phyloP scores from a whole-genome alignment of 2,797 vertebrate species.

The Manis crassicaudata region DNA sequence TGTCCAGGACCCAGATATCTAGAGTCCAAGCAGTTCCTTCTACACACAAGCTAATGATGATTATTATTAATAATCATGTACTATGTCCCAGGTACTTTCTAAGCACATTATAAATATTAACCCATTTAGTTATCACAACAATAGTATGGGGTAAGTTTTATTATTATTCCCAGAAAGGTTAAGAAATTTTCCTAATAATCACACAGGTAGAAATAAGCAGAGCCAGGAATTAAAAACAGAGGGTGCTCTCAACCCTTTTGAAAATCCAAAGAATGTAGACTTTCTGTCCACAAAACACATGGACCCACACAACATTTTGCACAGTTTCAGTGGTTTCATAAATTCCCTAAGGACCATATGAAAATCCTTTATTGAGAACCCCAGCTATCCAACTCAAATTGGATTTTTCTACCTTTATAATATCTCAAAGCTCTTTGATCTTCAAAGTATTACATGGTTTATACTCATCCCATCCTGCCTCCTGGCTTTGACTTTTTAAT shows the following conservation, averaged over 20 bases:
- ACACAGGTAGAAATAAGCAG: not conserved
- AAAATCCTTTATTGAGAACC: not conserved
- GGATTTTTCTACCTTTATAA: not conserved
- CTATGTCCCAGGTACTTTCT: not conserved
- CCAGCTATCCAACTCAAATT: not conserved
- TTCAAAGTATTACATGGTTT: not conserved
- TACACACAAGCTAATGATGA: not conserved
- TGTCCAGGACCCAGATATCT: not conserved
- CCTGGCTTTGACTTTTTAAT: conserved; percentile 65
- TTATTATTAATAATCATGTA: not conserved
- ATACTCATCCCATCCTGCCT: conserved; percentile 62
- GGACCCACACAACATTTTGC: not conserved
- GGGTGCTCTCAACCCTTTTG: not conserved
- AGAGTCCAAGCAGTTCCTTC: not conserved
- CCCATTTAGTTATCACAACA: not conserved
- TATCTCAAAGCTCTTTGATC: conserved; percentile 44
- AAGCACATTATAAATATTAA: not conserved
- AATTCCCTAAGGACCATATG: not conserved
- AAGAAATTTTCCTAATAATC: not conserved
- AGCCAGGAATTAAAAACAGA: not conserved
- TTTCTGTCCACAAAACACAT: not conserved
- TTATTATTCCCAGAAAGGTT: not conserved
- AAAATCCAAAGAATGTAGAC: not conserved
- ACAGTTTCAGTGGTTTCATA: not conserved
- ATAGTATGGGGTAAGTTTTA: not conserved